These are phyloP conservation scores for Anthopleura sola DNA, from an alignment of 64 coral and sea anemone genomes.

Conservation along the genomic window DNA sequence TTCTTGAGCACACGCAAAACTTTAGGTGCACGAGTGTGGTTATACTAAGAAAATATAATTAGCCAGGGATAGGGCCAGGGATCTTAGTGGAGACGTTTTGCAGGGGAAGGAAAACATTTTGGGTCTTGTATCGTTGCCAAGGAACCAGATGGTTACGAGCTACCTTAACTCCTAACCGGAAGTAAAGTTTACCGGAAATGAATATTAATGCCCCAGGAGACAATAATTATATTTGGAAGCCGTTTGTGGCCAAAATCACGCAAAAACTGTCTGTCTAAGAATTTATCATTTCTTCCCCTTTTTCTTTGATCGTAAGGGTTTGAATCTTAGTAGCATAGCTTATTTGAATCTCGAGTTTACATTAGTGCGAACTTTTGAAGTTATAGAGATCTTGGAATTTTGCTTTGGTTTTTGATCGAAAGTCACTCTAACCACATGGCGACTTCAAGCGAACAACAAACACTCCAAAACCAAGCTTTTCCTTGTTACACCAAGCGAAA, in stretches of 20 bases:
- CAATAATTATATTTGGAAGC: not conserved
- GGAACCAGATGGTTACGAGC: not conserved
- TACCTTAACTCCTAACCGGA: not conserved
- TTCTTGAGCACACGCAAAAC: too few species aligned
- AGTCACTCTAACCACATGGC: conserved; percentile 5
- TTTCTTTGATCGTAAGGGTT: too few species aligned
- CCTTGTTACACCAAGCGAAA: conserved; percentile 13
- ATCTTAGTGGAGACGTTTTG: too few species aligned
- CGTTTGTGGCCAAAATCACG: not conserved
- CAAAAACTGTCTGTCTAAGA: not conserved
- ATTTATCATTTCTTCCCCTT: not conserved
- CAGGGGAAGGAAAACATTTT: too few species aligned
- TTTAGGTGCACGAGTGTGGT: too few species aligned
- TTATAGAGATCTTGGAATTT: not conserved
- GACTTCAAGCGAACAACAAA: conserved; percentile 10
- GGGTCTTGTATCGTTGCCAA: too few species aligned
- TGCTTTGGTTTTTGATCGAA: not conserved
- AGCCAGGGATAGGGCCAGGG: too few species aligned
- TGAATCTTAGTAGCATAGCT: not conserved
- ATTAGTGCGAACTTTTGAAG: not conserved
- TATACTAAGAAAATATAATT: too few species aligned
- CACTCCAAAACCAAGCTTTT: not conserved
- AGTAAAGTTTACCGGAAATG: not conserved
- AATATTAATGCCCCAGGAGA: not conserved
- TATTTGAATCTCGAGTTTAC: not conserved